A percentile compares a stretch with the other conserved stretches of the same genome.
These are phyloP conservation scores for Drosophila melanica DNA, from an alignment of 1,140 invertebrate species.

Conservation along the genomic window DNA sequence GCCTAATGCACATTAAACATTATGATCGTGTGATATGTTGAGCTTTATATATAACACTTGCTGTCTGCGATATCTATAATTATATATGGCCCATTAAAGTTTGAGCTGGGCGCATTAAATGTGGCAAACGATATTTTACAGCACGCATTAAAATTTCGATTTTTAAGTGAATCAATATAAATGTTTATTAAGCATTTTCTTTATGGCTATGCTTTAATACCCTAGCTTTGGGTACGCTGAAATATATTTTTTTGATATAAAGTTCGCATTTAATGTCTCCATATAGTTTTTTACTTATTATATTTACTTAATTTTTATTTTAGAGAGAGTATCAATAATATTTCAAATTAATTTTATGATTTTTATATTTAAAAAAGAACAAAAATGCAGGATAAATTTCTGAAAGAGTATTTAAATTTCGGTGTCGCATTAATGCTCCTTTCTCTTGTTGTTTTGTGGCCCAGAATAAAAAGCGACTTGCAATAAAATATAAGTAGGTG, in stretches of 20 bases:
- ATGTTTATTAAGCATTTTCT: slow-evolving; percentile 54
- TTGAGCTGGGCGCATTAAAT: slow-evolving; percentile 37
- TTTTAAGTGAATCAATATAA: slow-evolving; percentile 55
- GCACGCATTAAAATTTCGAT: slow-evolving; percentile 48
- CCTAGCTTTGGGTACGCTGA: background rate
- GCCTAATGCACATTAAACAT: slow-evolving; percentile 15
- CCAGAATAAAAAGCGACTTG: slow-evolving; percentile 4
- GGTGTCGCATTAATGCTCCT: background rate
- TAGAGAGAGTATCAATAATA: too few species aligned
- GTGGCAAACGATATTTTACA: slow-evolving; percentile 57
- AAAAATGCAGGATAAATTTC: background rate
- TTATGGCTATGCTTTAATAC: slow-evolving; percentile 24
- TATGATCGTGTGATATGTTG: background rate
- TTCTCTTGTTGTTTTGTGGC: background rate
- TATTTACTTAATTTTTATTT: too few species aligned
- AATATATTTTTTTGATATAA: background rate
- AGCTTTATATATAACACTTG: slow-evolving; percentile 36
- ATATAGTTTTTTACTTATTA: too few species aligned
- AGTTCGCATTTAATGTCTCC: too few species aligned
- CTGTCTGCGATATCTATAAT: background rate
- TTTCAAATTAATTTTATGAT: too few species aligned
- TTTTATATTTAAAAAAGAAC: background rate
- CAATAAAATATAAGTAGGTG: slow-evolving; percentile 46
- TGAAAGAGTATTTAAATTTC: slow-evolving; percentile 8
- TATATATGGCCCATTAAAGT: slow-evolving; percentile 19